Evolutionary conservation across 2,797 vertebrate genomes (phyloP).

Genomic region (Notolepis coatsorum): DNA sequence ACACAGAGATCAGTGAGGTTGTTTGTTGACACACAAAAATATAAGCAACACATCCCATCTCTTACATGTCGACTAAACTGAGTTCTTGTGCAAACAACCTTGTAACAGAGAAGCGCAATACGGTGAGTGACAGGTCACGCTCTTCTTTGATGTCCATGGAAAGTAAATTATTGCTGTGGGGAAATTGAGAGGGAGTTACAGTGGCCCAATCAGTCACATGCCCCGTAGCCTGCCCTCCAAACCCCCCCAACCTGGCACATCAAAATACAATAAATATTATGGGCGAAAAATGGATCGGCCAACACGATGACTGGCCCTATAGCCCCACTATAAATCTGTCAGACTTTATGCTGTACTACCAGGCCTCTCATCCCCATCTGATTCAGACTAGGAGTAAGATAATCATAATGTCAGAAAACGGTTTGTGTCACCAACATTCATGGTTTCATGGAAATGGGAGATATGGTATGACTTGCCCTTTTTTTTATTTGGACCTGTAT

Average conservation of each 20-base stretch:
- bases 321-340: constrained; percentile 47
- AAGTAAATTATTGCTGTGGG: constrained; percentile 47
- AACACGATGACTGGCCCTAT: constrained; percentile 29
- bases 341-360: constrained; percentile 45
- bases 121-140: constrained; percentile 48
- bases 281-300: background rate
- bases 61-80: background rate
- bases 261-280: background rate
- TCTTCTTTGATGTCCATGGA: constrained; percentile 39
- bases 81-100: constrained; percentile 2
- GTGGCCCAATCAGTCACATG: constrained; percentile 32
- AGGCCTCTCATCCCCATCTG: background rate
- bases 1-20: background rate
- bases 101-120: constrained; percentile 6
- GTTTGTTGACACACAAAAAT: background rate
- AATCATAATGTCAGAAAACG: no score
- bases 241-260: background rate
- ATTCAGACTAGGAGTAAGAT: constrained; percentile 10
- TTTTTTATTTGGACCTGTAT: no score
- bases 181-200: constrained; percentile 46
- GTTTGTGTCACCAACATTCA: no score
- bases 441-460: no score
- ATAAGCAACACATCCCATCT: background rate
- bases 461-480: no score
- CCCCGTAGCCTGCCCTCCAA: constrained; percentile 17